Evolutionary conservation across 1,140 invertebrate species (phyloP).

Genomic region (Drosophila biarmipes): DNA sequence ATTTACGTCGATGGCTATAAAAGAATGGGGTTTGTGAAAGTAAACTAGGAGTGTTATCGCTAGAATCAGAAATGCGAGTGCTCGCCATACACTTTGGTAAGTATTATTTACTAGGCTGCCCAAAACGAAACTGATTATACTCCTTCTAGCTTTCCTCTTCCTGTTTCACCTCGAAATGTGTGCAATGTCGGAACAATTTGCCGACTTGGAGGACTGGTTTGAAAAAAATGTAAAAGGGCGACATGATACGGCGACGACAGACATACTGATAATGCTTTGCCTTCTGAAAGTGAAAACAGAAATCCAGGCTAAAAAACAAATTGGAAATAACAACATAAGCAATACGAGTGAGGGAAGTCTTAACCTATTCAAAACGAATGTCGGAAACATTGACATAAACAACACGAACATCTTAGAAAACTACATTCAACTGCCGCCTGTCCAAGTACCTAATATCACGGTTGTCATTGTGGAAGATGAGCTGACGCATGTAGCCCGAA

Average conservation of each 20-base stretch:
- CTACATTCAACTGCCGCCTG: neutral
- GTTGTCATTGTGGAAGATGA: neutral
- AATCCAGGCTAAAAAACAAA: neutral
- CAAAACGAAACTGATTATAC: too few relatives aligned
- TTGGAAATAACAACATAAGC: neutral
- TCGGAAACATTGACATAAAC: neutral
- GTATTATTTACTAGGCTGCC: neutral
- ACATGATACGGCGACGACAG: neutral
- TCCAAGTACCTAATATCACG: conserved; percentile 1
- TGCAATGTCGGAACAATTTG: neutral
- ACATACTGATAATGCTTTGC: conserved; percentile 1
- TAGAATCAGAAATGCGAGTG: conserved; percentile 2
- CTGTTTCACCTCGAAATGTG: neutral
- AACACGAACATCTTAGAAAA: conserved; percentile 4
- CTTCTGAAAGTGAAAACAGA: neutral
- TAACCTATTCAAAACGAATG: neutral
- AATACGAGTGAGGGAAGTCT: too few relatives aligned
- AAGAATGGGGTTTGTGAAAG: neutral
- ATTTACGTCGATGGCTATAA: neutral
- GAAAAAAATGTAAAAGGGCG: neutral
- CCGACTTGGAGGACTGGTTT: neutral
- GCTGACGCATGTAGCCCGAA: neutral
- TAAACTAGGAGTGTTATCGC: neutral
- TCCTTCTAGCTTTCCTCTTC: neutral
- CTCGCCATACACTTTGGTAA: neutral